Evolutionary conservation across 2,113 vertebrate species (phyloP), one percentile per base, ranked within the genome.

Genomic region (Sinocyclocheilus rhinocerous): DNA sequence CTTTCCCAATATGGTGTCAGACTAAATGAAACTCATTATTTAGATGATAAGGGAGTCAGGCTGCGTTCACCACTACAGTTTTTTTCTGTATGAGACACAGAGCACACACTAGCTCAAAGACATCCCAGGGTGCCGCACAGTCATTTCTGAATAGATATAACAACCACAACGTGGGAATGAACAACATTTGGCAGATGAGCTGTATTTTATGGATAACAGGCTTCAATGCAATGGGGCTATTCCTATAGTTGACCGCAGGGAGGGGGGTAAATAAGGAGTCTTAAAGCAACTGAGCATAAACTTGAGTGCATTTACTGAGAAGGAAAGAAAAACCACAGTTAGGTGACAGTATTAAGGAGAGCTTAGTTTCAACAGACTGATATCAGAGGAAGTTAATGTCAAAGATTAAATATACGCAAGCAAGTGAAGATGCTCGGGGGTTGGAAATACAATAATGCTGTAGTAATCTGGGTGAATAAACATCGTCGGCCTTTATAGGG

Each of bases 1-100:
- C 61, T 45, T 61, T 77, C 76, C 50, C 82, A 61, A 12, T 39
- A 33, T 82, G 70, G 29, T 55, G 69, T 81, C 77, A 45, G 22
- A n/a, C 42, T 63, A 70, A 85, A 84, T 85, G 45, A 69, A 82
- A 15, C 57, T 85, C 67, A 85, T 81, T 76, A 85, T 81, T 84
- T 76, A 82, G 80, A 76, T 85, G 76, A 85, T 50, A 70, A 39
- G 48, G n/a, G 33, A 67, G 16, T 65, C 75, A 22, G 76, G 16
- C 50, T 77, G 76, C 52, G 50, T 39, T 61, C 12, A 29, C 42
- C 8, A 81, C 57, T 13, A 65, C n/a, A 45, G 15, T 50, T 69
- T 45, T 63, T 29, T 77, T 55, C 18, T 69, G 81, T 55, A 9
- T 36, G 8, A 70, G 81, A 52, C 18, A n/a, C 57, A 42, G n/a